Base-by-base conservation (phyloP, 2,113 vertebrate species). In the Syrmaticus mikado region DNA sequence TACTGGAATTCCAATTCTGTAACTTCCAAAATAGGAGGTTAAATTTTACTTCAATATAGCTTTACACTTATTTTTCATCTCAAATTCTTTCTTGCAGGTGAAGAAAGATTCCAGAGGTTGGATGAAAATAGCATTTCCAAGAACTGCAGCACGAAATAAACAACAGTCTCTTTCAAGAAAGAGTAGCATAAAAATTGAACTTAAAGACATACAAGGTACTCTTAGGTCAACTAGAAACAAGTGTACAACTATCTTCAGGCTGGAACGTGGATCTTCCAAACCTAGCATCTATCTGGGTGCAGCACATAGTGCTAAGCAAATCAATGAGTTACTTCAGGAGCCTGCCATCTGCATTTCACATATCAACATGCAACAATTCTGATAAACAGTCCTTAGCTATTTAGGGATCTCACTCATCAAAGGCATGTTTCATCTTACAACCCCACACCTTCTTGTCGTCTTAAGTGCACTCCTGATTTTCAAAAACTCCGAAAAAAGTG, bases 291-390 rank as follows among this genome's bases (percentile, higher is more conserved):
- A 64, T 60, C 62, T 61, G 16, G 6, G 7, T 32, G 9, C 52
- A 84, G 8, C 28, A 32, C 7, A 34, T 16, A 71, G 74, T 2
- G 10, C 22, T 57, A 40, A 18, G 28, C 5, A 10, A 1, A 8
- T 30, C n/a, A 24, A 10, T 28, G 12, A 32, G 40, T 38, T 32
- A 30, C 58, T 62, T 11, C 55, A 83, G 45, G 25, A 84, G 45
- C 10, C 27, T 52, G 53, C 21, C 20, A 83, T 5, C 5, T 1
- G 1, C 1, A 4, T 62, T 73, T 62, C 32, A 19, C 0, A 0
- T 13, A 43, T 13, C 30, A 91, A 60, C 16, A 52, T 2, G 6
- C 34, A n/a, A 28, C 20, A 34, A 2, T 67, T 10, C 48, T 46
- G 25, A 74, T 67, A 78, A 86, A 17, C 17, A 58, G 41, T 11